A percentile compares a stretch with the other conserved stretches of the same genome.
phyloP scores from a whole-genome alignment of 2,113 vertebrate species.

The Tylochromis polylepis region DNA sequence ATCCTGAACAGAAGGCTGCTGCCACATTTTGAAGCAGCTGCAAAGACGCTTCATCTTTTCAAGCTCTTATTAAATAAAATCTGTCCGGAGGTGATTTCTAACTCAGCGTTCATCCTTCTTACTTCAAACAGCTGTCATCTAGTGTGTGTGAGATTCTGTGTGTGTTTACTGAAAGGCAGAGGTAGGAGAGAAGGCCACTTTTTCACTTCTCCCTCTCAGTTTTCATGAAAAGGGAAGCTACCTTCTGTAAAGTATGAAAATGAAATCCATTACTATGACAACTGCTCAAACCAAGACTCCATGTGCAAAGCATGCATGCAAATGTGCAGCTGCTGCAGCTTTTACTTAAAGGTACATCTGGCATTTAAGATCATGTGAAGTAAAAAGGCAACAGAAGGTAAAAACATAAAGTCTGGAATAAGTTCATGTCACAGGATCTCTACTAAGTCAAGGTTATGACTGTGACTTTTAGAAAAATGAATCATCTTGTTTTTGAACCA shows the following conservation, averaged over 20 bases:
- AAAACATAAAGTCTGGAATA: background rate
- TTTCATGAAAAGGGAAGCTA: background rate
- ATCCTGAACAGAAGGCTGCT: background rate
- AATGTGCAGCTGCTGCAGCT: background rate
- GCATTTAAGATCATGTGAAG: background rate
- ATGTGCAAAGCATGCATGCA: background rate
- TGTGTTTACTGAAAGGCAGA: background rate
- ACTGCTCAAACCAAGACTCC: background rate
- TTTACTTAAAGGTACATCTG: background rate
- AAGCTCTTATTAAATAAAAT: background rate
- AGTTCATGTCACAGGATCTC: background rate
- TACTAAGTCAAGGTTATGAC: background rate
- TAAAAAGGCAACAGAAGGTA: background rate
- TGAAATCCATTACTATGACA: background rate
- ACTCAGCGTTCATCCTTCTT: background rate
- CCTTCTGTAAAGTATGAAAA: background rate
- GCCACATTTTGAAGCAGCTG: conserved; percentile 20
- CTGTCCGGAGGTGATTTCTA: background rate
- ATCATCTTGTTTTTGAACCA: background rate
- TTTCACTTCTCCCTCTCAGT: conserved; percentile 40
- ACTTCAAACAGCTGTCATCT: background rate
- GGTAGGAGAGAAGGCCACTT: background rate
- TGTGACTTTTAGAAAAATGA: accelerated
- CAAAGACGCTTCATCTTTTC: conserved; percentile 21
- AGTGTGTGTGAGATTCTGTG: background rate